Evolutionary conservation across 2,888 invertebrate species (phyloP).

Genomic region (Drosophila kanekoi): DNA sequence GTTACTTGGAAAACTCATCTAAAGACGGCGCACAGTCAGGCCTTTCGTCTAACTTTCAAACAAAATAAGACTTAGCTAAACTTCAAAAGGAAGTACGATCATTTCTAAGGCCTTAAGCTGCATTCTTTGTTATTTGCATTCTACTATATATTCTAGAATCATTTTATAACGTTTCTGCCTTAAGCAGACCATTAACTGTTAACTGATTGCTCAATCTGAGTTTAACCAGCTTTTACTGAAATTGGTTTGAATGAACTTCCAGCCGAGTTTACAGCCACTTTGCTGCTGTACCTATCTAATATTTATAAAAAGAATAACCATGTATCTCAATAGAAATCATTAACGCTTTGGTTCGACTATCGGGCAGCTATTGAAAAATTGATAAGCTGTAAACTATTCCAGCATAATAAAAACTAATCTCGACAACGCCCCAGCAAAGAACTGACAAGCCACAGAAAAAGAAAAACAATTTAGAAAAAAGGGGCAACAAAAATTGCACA

Average conservation of each 20-base stretch:
- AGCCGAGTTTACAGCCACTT: neutral
- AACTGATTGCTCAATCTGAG: neutral
- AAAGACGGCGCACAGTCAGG: no score
- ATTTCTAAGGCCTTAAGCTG: no score
- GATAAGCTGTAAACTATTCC: conserved; percentile 27
- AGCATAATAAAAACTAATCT: conserved; percentile 40
- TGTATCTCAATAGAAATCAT: conserved; percentile 1
- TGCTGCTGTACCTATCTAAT: neutral
- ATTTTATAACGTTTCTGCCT: neutral
- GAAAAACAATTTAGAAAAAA: conserved; percentile 6
- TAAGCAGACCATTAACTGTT: neutral
- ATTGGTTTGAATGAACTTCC: conserved; percentile 1
- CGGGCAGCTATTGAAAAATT: conserved; percentile 35
- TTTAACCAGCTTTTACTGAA: neutral
- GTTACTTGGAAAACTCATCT: no score
- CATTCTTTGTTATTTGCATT: no score
- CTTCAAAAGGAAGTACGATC: no score
- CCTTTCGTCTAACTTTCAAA: no score
- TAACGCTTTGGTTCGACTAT: neutral
- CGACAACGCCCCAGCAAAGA: conserved; percentile 15
- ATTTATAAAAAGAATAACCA: neutral
- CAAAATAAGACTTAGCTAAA: no score
- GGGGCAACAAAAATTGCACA: conserved; percentile 21
- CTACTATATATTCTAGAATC: no score
- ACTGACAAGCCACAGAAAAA: conserved; percentile 28